These are phyloP conservation scores for Phainopepla nitens DNA, from an alignment of 2,113 vertebrate species.

Conservation along the genomic window DNA sequence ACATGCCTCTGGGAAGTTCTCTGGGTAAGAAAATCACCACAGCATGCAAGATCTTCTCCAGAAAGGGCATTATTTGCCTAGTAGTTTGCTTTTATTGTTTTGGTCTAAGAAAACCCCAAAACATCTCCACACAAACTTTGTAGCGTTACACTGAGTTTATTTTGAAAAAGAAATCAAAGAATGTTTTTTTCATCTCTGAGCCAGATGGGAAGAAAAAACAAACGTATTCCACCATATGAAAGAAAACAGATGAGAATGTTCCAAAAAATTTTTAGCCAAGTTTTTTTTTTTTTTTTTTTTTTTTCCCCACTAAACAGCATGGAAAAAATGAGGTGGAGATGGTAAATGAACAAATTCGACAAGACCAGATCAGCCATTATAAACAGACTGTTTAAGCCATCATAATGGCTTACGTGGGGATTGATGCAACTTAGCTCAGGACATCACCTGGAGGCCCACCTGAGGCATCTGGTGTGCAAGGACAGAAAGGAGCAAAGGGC, in stretches of 20 bases:
- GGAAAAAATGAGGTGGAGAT: background rate
- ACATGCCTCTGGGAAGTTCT: background rate
- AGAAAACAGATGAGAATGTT: conserved; percentile 40
- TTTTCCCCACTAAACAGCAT: background rate
- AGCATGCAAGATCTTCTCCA: background rate
- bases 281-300: background rate
- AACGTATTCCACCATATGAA: background rate
- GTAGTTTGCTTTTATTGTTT: background rate
- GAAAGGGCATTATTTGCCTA: background rate
- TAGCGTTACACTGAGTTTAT: conserved; percentile 1
- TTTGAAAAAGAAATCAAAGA: conserved; percentile 51
- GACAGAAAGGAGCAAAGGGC: background rate
- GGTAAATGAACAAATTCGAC: background rate
- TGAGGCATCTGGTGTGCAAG: background rate
- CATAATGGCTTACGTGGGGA: background rate
- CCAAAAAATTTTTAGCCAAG: background rate
- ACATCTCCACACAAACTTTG: background rate
- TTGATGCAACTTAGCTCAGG: background rate
- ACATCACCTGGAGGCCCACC: background rate
- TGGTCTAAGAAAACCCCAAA: background rate
- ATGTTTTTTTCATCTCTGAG: conserved; percentile 11
- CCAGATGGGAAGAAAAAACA: conserved; percentile 27
- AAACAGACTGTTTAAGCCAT: background rate
- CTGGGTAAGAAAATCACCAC: background rate
- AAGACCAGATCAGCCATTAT: background rate